Conservation (phyloP, 2,113 vertebrate species). For the Alectura lathami region DNA sequence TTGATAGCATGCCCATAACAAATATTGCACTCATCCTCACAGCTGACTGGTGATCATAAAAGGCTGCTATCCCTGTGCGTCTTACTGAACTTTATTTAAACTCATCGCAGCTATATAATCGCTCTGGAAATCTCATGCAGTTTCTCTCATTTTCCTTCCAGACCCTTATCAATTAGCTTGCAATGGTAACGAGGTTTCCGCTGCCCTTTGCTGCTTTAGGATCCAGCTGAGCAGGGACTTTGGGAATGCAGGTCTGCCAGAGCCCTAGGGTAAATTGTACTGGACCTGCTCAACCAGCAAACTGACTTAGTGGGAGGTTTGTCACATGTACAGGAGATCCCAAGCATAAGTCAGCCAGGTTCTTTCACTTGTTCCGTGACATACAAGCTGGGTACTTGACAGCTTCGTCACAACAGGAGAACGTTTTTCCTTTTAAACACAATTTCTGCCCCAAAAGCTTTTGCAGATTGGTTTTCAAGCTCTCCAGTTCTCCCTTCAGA, state of each 20-base stretch:
- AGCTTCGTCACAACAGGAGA: background rate
- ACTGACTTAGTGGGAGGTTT: background rate
- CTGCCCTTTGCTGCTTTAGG: background rate
- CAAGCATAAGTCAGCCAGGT: background rate
- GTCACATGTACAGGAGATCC: background rate
- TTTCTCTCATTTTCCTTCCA: background rate
- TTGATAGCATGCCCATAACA: background rate
- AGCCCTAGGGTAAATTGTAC: background rate
- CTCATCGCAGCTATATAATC: background rate
- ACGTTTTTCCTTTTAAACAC: background rate
- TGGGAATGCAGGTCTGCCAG: background rate
- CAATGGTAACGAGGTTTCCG: background rate
- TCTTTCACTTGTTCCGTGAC: background rate
- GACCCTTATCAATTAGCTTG: background rate
- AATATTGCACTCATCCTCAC: background rate
- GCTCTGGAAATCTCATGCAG: background rate
- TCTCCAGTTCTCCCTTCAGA: background rate
- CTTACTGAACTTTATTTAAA: conserved; percentile 31
- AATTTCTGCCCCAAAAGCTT: background rate
- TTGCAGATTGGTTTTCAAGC: background rate
- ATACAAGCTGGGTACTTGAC: too few species aligned
- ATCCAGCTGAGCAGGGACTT: background rate
- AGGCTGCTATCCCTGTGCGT: background rate
- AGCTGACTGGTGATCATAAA: background rate
- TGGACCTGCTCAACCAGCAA: background rate